phyloP scores from a whole-genome alignment of 2,888 invertebrate species.

The Morpho achilles region DNA sequence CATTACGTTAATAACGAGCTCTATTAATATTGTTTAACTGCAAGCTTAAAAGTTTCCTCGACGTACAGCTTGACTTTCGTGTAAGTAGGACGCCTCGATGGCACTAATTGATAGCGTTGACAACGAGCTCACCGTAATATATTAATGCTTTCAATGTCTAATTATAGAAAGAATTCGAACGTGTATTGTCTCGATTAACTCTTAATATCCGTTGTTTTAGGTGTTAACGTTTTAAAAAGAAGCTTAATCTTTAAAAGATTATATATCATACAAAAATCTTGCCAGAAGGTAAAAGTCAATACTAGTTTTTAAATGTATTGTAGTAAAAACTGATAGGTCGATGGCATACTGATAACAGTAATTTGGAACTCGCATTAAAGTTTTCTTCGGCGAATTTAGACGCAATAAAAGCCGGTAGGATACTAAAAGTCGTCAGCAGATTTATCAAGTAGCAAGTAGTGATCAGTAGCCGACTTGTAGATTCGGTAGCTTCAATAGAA shows the following conservation, averaged over 20 bases:
- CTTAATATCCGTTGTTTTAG: too few relatives aligned
- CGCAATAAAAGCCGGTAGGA: conserved; percentile 49
- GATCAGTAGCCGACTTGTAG: conserved; percentile 43
- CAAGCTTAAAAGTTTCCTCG: conserved; percentile 29
- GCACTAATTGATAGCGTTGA: conserved; percentile 67
- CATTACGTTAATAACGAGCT: not conserved
- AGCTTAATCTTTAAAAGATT: too few relatives aligned
- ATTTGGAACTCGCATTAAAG: too few relatives aligned
- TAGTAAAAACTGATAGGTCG: too few relatives aligned
- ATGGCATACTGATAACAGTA: too few relatives aligned
- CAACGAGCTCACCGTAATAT: conserved; percentile 32
- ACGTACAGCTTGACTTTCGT: conserved; percentile 55
- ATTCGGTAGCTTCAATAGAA: conserved; percentile 57
- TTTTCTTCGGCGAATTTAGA: conserved; percentile 38
- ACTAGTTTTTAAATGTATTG: too few relatives aligned
- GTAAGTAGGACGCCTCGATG: conserved; percentile 62
- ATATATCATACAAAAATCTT: too few relatives aligned
- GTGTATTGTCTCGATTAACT: too few relatives aligned
- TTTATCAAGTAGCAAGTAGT: conserved; percentile 11
- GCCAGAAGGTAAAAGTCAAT: too few relatives aligned
- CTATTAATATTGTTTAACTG: conserved; percentile 16
- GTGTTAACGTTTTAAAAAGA: too few relatives aligned
- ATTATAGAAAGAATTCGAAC: not conserved
- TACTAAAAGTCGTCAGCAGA: conserved; percentile 36
- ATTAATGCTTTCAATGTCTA: conserved; percentile 12